Percentiles rank a stretch among this genome's conserved stretches.
phyloP scores from a whole-genome alignment of 2,888 invertebrate genomes.

The Podotricha telesiphe region DNA sequence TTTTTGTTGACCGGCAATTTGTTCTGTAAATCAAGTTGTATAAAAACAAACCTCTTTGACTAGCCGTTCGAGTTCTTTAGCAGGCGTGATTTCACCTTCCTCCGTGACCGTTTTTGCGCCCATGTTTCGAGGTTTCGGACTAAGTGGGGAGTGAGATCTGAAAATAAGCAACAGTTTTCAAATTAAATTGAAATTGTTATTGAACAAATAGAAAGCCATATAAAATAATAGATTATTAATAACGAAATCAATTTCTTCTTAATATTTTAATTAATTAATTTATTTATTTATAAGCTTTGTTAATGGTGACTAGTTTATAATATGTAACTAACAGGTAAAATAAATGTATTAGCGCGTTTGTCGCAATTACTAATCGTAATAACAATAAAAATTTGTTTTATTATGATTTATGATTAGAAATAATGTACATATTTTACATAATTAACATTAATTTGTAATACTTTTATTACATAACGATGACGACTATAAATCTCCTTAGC shows the following conservation, averaged over 20 bases:
- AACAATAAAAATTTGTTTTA: background rate
- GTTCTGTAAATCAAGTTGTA: slow-evolving; percentile 25
- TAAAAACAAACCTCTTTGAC: slow-evolving; percentile 84
- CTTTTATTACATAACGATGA: too few species aligned
- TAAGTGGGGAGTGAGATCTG: slow-evolving; percentile 86
- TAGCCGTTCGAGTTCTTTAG: slow-evolving; percentile 89
- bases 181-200: background rate
- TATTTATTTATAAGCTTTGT: background rate
- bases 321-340: background rate
- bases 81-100: slow-evolving; percentile 85
- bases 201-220: background rate
- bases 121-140: slow-evolving; percentile 83
- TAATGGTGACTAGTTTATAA: background rate
- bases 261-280: too few species aligned
- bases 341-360: background rate
- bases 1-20: background rate
- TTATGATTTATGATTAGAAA: background rate
- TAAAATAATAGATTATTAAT: background rate
- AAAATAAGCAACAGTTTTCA: slow-evolving; percentile 43
- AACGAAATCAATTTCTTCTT: background rate
- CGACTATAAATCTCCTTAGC: too few species aligned
- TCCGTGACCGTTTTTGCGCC: slow-evolving; percentile 80
- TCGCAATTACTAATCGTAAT: background rate
- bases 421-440: too few species aligned
- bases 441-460: background rate